These are phyloP conservation scores for Halcyon malimbica DNA, from an alignment of 2,113 vertebrate genomes.

Conservation along the genomic window DNA sequence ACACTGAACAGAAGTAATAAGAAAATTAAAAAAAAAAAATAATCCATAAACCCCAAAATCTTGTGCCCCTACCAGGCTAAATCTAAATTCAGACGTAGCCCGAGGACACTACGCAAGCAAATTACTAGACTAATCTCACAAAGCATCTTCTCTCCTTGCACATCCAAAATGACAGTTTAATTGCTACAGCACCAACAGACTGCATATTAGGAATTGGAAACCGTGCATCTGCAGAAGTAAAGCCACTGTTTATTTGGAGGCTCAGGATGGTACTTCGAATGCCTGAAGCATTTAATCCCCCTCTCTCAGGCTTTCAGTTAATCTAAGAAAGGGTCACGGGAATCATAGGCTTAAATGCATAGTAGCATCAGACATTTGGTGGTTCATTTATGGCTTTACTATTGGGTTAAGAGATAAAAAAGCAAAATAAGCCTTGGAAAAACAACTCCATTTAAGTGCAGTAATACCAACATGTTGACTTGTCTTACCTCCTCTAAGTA, in stretches of 20 bases:
- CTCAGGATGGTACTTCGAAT: background rate
- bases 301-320: background rate
- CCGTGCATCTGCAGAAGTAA: background rate
- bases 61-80: background rate
- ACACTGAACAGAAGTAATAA: background rate
- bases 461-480: background rate
- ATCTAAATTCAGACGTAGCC: background rate
- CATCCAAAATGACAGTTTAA: background rate
- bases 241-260: background rate
- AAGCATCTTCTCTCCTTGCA: background rate
- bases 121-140: background rate
- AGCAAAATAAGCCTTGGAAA: background rate
- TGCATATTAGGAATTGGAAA: background rate
- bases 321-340: background rate
- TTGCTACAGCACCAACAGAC: background rate
- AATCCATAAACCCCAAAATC: background rate
- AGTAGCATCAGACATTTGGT: background rate
- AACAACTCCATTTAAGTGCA: background rate
- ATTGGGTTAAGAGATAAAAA: background rate
- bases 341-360: background rate
- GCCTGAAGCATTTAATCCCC: background rate
- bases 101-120: background rate
- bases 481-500: slow-evolving; percentile 91
- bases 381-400: background rate
- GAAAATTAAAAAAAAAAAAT: background rate